Base-by-base conservation (phyloP, 2,797 vertebrate species). In the Hydrocynus forskahlii region DNA sequence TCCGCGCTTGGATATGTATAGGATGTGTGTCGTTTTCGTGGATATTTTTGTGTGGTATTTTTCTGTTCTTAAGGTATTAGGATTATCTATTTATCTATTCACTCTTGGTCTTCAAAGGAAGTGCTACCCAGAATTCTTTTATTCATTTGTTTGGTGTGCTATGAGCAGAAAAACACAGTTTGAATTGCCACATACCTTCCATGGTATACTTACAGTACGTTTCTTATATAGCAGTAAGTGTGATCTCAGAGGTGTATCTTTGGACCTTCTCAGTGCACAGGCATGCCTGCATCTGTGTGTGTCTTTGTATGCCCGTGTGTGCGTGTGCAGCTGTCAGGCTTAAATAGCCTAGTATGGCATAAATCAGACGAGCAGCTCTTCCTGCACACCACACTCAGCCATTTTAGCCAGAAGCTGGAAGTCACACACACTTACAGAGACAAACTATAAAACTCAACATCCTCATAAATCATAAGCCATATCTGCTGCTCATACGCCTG, bases 391-490 rank as follows among this genome's bases (percentile, higher is more conserved):
- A 64, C 67, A 52, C 74, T 70, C 68, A 75, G 43, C 29, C 75
- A 25, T 76, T 81, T 69, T 74, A 85, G 86, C 89, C 88, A 68
- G 79, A 87, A 89, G 88, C 90, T 88, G 88, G 89, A 71, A 74
- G 88, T 85, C 81, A 87, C 85, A 80, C 87, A 82, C 76, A 81
- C 88, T 89, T 88, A 81, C 84, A 79, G 89, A 84, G 85, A 82
- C 85, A 87, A 91, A 85, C 77, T 88, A 90, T 92, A 93, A 91
- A 92, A 91, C 87, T 79, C 83, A 89, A 86, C 87, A 67, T 82
- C 60, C 29, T 88, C 89, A 92, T 93, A 90, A 89, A 91, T 92
- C 86, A 83, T 76, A 17, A 75, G 60, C 75, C 83, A 78, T 84
- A 84, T 84, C 75, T 87, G 88, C 86, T 73, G 68, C 70, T 80